Evolutionary conservation across 2,113 vertebrate genomes (phyloP).

Genomic region (Coryphaenoides rupestris): DNA sequence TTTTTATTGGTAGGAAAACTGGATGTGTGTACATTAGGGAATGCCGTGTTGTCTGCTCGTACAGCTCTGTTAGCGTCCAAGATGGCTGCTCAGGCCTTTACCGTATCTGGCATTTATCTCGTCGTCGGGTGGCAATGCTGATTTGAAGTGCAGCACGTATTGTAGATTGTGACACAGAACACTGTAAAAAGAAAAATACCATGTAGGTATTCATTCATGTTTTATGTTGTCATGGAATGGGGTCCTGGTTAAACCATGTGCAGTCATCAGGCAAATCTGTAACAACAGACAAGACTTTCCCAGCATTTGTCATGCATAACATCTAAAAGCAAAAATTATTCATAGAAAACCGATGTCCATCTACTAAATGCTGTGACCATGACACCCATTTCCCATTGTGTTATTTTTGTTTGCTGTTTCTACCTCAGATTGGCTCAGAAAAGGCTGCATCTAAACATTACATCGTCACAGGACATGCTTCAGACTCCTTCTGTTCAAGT

Average conservation of each 20-base stretch:
- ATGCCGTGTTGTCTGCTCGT: conserved; percentile 31
- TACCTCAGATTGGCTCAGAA: conserved; percentile 68
- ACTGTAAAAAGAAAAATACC: background rate
- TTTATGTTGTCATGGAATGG: background rate
- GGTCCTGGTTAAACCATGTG: conserved; percentile 36
- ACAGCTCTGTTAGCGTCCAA: conserved; percentile 20
- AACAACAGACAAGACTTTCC: background rate
- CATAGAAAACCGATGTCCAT: background rate
- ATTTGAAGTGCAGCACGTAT: conserved; percentile 30
- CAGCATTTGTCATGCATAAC: background rate
- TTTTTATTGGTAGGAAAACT: conserved; percentile 6
- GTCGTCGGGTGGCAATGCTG: conserved; percentile 17
- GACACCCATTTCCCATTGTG: background rate
- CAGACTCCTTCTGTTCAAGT: no score
- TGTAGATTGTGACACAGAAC: conserved; percentile 15
- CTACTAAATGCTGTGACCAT: background rate
- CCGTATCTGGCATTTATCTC: conserved; percentile 23
- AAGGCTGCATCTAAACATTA: conserved; percentile 27
- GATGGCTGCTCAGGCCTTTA: conserved; percentile 34
- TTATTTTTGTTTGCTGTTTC: conserved; percentile 49
- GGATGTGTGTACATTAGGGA: conserved; percentile 24
- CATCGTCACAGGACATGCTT: no score
- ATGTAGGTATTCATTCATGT: background rate
- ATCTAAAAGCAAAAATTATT: background rate
- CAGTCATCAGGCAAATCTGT: conserved; percentile 11